phyloP scores from a whole-genome alignment of 2,888 invertebrate genomes.

The Chrysotoxum bicinctum region DNA sequence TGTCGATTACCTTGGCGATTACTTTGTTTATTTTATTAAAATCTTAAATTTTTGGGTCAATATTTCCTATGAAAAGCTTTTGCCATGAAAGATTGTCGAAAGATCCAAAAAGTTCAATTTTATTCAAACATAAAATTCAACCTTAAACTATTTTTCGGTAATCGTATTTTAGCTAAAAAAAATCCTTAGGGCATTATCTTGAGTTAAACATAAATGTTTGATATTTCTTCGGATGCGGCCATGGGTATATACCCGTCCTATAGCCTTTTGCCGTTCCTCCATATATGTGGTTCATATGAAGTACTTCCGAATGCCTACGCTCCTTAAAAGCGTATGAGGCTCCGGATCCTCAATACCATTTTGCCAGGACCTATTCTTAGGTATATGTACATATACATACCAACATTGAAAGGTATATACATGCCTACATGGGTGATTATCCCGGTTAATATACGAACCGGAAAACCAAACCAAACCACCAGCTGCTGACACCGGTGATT shows the following conservation, averaged over 20 bases:
- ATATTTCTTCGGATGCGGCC: too few relatives aligned
- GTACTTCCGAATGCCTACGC: slow-evolving; percentile 64
- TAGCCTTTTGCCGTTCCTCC: slow-evolving; percentile 47
- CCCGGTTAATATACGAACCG: slow-evolving; percentile 69
- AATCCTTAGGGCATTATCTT: too few relatives aligned
- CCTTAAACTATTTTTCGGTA: too few relatives aligned
- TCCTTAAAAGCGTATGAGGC: slow-evolving; percentile 21
- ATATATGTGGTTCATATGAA: slow-evolving; percentile 61
- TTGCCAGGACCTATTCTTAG: slow-evolving; percentile 26
- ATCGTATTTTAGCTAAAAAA: too few relatives aligned
- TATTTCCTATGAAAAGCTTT: too few relatives aligned
- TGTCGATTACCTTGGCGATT: too few relatives aligned
- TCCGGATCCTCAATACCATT: slow-evolving; percentile 34
- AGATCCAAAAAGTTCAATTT: too few relatives aligned
- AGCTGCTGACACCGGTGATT: slow-evolving; percentile 71
- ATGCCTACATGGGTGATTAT: slow-evolving; percentile 70
- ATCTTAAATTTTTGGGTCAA: too few relatives aligned
- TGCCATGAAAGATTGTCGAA: too few relatives aligned
- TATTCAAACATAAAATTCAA: too few relatives aligned
- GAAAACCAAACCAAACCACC: slow-evolving; percentile 39
- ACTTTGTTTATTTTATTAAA: too few relatives aligned
- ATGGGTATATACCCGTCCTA: not conserved
- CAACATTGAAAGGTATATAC: not conserved
- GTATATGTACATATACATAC: not conserved
- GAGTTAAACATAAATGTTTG: too few relatives aligned